phyloP scores from a whole-genome alignment of 2,888 invertebrate genomes.

The Phyllotreta striolata region DNA sequence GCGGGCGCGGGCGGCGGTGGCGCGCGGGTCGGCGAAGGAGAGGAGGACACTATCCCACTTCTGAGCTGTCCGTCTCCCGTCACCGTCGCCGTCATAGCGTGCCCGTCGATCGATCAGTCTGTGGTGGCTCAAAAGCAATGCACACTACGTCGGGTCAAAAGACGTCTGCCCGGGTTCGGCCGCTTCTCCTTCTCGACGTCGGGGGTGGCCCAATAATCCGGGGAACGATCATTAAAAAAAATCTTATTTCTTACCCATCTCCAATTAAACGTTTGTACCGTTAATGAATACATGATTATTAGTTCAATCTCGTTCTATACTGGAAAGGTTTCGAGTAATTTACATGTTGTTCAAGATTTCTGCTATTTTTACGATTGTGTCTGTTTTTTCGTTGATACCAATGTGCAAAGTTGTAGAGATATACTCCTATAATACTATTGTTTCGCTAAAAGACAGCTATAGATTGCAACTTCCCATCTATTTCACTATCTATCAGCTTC shows the following conservation, averaged over 20 bases:
- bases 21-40: not conserved
- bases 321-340: too few species aligned
- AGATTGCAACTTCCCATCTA: too few species aligned
- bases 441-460: too few species aligned
- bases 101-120: slow-evolving; percentile 56
- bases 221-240: slow-evolving; percentile 7
- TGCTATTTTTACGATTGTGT: too few species aligned
- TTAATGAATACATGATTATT: too few species aligned
- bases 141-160: slow-evolving; percentile 47
- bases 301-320: too few species aligned
- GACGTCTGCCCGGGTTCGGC: slow-evolving; percentile 61
- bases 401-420: too few species aligned
- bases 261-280: too few species aligned
- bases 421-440: too few species aligned
- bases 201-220: not conserved
- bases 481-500: too few species aligned
- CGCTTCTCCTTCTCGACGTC: slow-evolving; percentile 47
- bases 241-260: not conserved
- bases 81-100: slow-evolving; percentile 54
- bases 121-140: slow-evolving; percentile 63
- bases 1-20: slow-evolving; percentile 19
- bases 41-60: slow-evolving; percentile 36
- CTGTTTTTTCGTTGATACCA: too few species aligned
- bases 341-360: too few species aligned
- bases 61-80: slow-evolving; percentile 62